Base-by-base conservation (phyloP, 2,888 invertebrate species). In the Trachelus troglodyta region DNA sequence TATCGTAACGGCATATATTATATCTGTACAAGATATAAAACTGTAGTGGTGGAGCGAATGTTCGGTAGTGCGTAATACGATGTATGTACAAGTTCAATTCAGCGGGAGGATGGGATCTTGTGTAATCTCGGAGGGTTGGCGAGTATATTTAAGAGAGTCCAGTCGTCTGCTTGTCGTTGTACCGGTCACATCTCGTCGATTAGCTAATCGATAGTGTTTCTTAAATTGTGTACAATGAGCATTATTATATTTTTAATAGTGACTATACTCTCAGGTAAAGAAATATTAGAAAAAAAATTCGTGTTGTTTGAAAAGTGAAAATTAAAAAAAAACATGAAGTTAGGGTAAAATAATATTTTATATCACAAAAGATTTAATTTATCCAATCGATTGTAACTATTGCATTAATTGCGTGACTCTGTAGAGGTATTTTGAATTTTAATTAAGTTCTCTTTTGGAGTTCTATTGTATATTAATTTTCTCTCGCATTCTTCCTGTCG, bases 41-140 rank as follows among this genome's bases (percentile, higher is more conserved):
- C 1, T 23, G 56, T 23, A 56, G 56, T 56, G 56, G 56, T 56
- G 56, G 56, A 34, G 56, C 56, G 56, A 56, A 56, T 23, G 56
- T 56, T 56, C 23, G 56, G 15, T 23, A 74, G 75, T 75, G 68
- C 37, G 74, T 71, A 71, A 12, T 73, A 79, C 76, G 75, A 79
- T 81, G 76, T 82, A 76, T 80, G 76, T 82, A 76, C 79, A 82
- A 80, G 82, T 79, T 84, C 83, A 86, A 86, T 85, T 83, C 81
- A 83, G 77, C 79, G 75, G 69, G 77, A 77, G 77, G 81, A 82
- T 83, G 81, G 83, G 83, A 84, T 80, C 82, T 85, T 82, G 82
- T 81, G 82, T 82, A 86, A 86, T 85, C 86, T 84, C 86, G 81
- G 83, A 56, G 84, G 82, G 82, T 84, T 84, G 86, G 80, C 83